These are phyloP conservation scores for Rhimphoctona megacephalus DNA, from an alignment of 2,888 invertebrate genomes.

Conservation along the genomic window DNA sequence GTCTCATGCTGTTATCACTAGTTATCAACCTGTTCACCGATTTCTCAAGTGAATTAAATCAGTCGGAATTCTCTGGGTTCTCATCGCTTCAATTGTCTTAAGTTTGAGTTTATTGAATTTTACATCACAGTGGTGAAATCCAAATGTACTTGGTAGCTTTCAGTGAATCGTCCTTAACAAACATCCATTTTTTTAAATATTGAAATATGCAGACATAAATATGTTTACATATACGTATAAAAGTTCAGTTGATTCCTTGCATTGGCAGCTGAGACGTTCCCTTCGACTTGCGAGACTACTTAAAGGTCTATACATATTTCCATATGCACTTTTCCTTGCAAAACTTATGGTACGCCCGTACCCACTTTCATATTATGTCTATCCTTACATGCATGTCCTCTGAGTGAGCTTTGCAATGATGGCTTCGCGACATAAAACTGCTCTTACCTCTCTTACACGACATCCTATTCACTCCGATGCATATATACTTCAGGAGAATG, in stretches of 20 bases:
- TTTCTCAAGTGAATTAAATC: too few relatives aligned
- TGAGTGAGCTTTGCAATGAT: slow-evolving; percentile 47
- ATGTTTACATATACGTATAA: neutral
- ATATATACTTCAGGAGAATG: neutral
- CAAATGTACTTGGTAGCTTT: neutral
- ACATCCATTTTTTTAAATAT: neutral
- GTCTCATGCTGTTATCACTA: too few relatives aligned
- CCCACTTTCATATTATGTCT: slow-evolving; percentile 41
- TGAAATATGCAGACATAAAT: neutral
- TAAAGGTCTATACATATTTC: slow-evolving; percentile 48
- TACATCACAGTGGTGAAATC: neutral
- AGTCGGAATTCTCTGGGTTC: neutral
- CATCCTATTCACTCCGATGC: neutral
- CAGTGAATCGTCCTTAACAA: too few relatives aligned
- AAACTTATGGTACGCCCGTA: slow-evolving; percentile 41
- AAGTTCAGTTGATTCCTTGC: slow-evolving; percentile 37
- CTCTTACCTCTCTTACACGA: slow-evolving; percentile 40
- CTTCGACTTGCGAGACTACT: slow-evolving; percentile 72
- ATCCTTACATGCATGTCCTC: slow-evolving; percentile 37
- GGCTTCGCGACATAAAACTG: slow-evolving; percentile 60
- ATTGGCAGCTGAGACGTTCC: slow-evolving; percentile 15
- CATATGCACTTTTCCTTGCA: slow-evolving; percentile 20
- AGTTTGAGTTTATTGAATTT: neutral
- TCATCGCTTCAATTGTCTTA: neutral
- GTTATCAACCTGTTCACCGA: too few relatives aligned